Conservation (phyloP, 2,888 invertebrate genomes). For the Bombyx huttoni region DNA sequence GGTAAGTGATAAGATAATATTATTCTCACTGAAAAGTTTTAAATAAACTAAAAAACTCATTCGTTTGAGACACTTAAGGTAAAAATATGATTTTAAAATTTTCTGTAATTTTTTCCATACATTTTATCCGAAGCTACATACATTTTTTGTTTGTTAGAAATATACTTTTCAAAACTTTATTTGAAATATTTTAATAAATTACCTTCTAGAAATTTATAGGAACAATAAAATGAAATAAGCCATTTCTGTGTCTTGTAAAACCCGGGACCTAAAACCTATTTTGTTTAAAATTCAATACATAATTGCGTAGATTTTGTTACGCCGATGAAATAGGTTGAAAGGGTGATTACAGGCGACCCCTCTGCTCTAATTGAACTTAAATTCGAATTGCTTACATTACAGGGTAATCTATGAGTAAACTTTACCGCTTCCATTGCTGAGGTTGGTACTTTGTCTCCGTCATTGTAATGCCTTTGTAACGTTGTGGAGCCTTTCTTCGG, state of each 20-base stretch:
- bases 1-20: constrained; percentile 33
- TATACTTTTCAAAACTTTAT: too few relatives aligned
- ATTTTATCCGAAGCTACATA: too few relatives aligned
- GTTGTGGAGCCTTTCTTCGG: background rate
- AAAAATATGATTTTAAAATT: too few relatives aligned
- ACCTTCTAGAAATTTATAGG: background rate
- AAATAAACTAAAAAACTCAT: background rate
- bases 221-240: background rate
- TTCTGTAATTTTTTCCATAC: too few relatives aligned
- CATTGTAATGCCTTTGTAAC: background rate
- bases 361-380: background rate
- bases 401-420: background rate
- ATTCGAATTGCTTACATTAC: background rate
- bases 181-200: background rate
- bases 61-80: too few relatives aligned
- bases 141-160: too few relatives aligned
- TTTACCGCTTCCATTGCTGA: background rate
- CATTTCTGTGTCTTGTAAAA: background rate
- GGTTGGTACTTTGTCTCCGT: background rate
- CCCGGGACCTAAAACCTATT: background rate
- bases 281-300: background rate
- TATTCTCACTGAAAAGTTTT: background rate
- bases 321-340: too few relatives aligned
- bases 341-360: too few relatives aligned
- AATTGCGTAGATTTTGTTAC: too few relatives aligned